These are phyloP conservation scores for Eustalomyia histrio DNA, from an alignment of 2,888 invertebrate genomes.

Conservation along the genomic window DNA sequence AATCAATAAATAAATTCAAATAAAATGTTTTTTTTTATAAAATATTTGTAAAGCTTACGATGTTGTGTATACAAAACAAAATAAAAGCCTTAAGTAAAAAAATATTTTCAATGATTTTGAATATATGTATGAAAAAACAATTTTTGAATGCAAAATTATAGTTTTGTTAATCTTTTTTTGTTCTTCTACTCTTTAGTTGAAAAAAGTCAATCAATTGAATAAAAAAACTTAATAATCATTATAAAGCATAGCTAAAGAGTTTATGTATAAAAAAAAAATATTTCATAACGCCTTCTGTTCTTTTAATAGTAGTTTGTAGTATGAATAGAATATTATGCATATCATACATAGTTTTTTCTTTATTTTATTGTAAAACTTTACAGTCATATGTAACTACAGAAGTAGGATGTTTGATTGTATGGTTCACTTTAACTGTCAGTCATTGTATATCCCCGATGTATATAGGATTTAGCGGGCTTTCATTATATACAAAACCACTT, in stretches of 20 bases:
- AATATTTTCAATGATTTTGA: constrained; percentile 33
- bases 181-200: constrained; percentile 6
- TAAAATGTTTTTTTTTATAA: constrained; percentile 31
- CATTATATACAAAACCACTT: constrained; percentile 21
- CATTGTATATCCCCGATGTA: constrained; percentile 15
- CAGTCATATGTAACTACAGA: constrained; percentile 19
- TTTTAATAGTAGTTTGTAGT: background rate
- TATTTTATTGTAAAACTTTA: background rate
- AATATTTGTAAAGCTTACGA: constrained; percentile 15
- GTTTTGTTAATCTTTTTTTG: constrained; percentile 25
- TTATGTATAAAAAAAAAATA: constrained; percentile 26
- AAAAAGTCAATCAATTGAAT: constrained; percentile 40
- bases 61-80: background rate
- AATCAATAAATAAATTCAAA: constrained; percentile 56
- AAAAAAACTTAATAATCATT: constrained; percentile 35
- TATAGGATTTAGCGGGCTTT: constrained; percentile 21
- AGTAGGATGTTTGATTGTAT: constrained; percentile 44
- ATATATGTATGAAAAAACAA: constrained; percentile 5
- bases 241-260: constrained; percentile 36
- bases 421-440: constrained; percentile 53
- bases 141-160: constrained; percentile 43
- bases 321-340: constrained; percentile 40
- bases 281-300: constrained; percentile 42
- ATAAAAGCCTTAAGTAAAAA: constrained; percentile 19
- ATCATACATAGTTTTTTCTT: constrained; percentile 42